Conservation (phyloP, 2,113 vertebrate species). For the Lasiurus borealis region DNA sequence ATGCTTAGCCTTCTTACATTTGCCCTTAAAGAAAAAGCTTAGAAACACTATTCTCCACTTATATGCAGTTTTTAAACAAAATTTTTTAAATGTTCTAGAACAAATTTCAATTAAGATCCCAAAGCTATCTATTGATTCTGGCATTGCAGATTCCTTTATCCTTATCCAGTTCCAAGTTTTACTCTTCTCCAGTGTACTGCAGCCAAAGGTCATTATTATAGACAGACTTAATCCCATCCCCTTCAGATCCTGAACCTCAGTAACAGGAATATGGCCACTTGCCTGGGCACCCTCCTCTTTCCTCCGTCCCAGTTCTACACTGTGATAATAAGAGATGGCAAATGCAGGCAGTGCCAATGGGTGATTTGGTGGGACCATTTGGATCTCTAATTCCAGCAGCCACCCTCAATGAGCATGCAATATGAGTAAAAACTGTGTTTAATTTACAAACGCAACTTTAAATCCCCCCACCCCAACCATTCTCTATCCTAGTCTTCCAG, state of each 20-base stretch:
- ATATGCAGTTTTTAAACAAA: neutral
- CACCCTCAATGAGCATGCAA: neutral
- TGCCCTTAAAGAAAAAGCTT: neutral
- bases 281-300: neutral
- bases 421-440: neutral
- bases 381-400: neutral
- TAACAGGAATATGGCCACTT: neutral
- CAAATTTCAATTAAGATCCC: neutral
- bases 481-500: neutral
- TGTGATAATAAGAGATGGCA: neutral
- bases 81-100: neutral
- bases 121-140: neutral
- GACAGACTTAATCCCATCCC: neutral
- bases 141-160: neutral
- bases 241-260: neutral
- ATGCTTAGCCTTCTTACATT: neutral
- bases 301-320: neutral
- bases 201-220: neutral
- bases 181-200: neutral
- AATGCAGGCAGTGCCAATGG: neutral
- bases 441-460: conserved; percentile 13
- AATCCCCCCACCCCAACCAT: neutral
- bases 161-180: neutral
- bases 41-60: neutral
- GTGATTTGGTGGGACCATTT: neutral